Evolutionary conservation across 2,797 vertebrate genomes (phyloP).

Genomic region (Poliocrania exsul): DNA sequence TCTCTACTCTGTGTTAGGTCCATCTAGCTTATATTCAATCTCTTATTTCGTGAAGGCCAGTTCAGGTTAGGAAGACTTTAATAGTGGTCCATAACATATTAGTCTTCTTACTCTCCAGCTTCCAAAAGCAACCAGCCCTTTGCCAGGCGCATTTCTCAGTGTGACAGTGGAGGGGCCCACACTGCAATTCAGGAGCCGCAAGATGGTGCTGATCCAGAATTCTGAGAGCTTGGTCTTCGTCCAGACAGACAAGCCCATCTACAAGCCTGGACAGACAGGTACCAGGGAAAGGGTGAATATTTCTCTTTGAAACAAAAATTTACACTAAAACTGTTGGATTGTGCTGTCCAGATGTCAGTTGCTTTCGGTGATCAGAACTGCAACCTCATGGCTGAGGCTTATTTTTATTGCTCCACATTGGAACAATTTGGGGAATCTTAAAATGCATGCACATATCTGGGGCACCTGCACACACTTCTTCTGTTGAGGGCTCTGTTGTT

Average conservation of each 20-base stretch:
- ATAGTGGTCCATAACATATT: not conserved
- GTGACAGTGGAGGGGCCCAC: constrained; percentile 76
- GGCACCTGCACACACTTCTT: not conserved
- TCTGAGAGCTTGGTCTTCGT: constrained; percentile 76
- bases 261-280: constrained; percentile 88
- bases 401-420: not conserved
- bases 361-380: not conserved
- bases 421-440: not conserved
- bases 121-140: not conserved
- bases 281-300: not conserved
- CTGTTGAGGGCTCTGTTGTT: not conserved
- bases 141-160: constrained; percentile 22
- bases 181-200: constrained; percentile 74
- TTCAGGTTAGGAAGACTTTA: not conserved
- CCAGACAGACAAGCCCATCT: constrained; percentile 92
- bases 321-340: not conserved
- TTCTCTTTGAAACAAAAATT: not conserved
- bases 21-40: not conserved
- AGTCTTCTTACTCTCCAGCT: constrained; percentile 37
- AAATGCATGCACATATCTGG: not conserved
- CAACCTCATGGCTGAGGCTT: not conserved
- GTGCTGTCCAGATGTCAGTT: accelerated
- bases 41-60: not conserved
- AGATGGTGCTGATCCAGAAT: constrained; percentile 73
- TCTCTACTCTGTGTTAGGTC: not conserved